Evolutionary conservation across 2,888 invertebrate genomes (phyloP).

Genomic region (Rhagonycha lutea): DNA sequence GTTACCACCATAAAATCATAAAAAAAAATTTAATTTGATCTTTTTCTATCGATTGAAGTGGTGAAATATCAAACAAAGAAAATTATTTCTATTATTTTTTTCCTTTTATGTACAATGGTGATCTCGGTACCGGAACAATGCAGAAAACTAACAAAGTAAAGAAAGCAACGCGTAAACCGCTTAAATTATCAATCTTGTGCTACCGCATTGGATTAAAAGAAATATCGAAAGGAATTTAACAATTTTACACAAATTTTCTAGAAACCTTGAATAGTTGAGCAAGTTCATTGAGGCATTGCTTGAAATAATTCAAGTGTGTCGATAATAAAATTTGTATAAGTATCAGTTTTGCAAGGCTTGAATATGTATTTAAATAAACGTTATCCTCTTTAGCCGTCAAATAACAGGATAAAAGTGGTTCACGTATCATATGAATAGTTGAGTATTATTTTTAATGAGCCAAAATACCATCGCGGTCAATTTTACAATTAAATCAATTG

Average conservation of each 20-base stretch:
- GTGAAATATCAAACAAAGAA: neutral
- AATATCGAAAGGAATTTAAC: neutral
- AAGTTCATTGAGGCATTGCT: neutral
- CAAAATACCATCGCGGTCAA: slow-evolving; percentile 28
- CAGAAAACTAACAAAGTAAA: neutral
- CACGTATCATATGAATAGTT: slow-evolving; percentile 3
- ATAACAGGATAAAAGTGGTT: slow-evolving; percentile 8
- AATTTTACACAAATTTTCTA: neutral
- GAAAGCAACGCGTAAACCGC: neutral
- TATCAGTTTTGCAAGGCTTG: neutral
- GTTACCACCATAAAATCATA: too few relatives aligned
- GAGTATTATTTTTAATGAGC: slow-evolving; percentile 13
- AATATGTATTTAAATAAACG: neutral
- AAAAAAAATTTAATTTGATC: too few relatives aligned
- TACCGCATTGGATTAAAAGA: neutral
- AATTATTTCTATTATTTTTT: neutral
- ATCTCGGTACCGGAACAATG: neutral
- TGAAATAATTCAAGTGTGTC: neutral
- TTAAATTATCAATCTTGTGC: neutral
- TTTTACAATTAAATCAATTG: slow-evolving; percentile 33
- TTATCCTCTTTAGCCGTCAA: neutral
- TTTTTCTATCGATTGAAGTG: neutral
- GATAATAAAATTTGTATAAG: neutral
- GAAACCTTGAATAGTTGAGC: neutral
- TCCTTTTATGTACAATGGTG: neutral